Base-by-base conservation (phyloP, 2,888 invertebrate species). In the Cryptophagus acutangulus region DNA sequence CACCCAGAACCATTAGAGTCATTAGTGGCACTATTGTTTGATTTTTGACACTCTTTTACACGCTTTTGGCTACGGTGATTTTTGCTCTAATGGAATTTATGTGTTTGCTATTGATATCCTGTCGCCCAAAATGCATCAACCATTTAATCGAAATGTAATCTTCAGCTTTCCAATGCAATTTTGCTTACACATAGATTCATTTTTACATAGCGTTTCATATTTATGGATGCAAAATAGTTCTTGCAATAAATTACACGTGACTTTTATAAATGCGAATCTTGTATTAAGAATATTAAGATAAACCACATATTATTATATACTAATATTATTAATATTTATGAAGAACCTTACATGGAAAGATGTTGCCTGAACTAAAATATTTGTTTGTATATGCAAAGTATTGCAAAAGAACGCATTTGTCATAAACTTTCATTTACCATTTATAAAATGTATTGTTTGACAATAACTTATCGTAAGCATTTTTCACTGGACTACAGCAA, bases 1-100 rank as follows among this genome's bases (percentile, higher is more conserved):
- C 59, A 63, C 60, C 51, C 57, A 20, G 53, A 59, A 57, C 64
- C 63, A 63, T 65, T 63, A 62, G 54, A 50, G 59, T 53, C 60
- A 59, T 61, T 60, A 62, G 51, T 50, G 59, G 45, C 34, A 45
- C 45, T 43, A 52, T 57, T 52, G 49, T 52, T 45, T 45, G 49
- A 56, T 59, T 61, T 59, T 62, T 60, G 61, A 58, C 60, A 60
- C 61, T 55, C 54, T 55, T 55, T 45, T 47, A 53, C 46, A 52
- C 45, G 50, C 41, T 46, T 48, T 47, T 49, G 49, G 41, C 41
- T 45, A 40, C 29, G 39, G 30, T 38, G 43, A 41, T 46, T 36
- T 44, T 34, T 36, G 29, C 35, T 40, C 36, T 45, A 53, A 54
- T 54, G 49, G 50, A 50, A 41, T 55, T 52, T 52, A 40, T 46